A percentile compares a stretch with the other conserved stretches of the same genome.
phyloP scores from a whole-genome alignment of 2,113 vertebrate species.

The Anhinga rufa region DNA sequence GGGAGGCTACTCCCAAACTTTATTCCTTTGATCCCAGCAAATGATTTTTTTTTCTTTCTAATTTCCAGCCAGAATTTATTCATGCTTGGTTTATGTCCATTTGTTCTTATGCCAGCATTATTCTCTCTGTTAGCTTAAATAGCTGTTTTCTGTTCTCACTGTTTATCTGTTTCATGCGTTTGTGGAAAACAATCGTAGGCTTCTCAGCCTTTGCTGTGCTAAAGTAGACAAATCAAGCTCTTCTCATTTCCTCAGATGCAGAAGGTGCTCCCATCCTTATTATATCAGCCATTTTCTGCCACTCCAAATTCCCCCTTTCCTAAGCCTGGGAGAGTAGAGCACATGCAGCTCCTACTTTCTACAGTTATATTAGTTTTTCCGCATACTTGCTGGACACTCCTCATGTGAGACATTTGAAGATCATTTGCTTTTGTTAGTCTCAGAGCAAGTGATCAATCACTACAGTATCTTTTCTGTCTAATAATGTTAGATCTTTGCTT shows the following conservation, averaged over 20 bases:
- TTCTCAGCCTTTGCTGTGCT: background rate
- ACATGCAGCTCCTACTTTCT: background rate
- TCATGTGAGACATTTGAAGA: background rate
- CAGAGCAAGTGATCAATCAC: background rate
- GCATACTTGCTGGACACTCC: background rate
- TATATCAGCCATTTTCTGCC: background rate
- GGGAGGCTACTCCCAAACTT: background rate
- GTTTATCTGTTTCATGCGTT: background rate
- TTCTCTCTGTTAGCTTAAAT: background rate
- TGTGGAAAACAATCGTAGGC: background rate
- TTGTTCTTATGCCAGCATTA: background rate
- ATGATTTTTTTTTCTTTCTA: background rate
- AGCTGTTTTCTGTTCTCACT: background rate
- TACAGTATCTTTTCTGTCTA: background rate
- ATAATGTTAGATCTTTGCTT: background rate
- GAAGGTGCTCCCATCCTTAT: background rate
- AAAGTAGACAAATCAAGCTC: background rate
- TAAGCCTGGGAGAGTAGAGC: background rate
- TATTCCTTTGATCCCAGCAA: background rate
- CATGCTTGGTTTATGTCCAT: background rate
- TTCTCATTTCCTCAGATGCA: background rate
- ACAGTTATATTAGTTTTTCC: background rate
- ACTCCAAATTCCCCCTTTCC: background rate
- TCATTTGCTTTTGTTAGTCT: background rate
- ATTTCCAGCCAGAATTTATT: background rate